Conservation (phyloP, 2,888 invertebrate species). For the Acanthopleura granulata region DNA sequence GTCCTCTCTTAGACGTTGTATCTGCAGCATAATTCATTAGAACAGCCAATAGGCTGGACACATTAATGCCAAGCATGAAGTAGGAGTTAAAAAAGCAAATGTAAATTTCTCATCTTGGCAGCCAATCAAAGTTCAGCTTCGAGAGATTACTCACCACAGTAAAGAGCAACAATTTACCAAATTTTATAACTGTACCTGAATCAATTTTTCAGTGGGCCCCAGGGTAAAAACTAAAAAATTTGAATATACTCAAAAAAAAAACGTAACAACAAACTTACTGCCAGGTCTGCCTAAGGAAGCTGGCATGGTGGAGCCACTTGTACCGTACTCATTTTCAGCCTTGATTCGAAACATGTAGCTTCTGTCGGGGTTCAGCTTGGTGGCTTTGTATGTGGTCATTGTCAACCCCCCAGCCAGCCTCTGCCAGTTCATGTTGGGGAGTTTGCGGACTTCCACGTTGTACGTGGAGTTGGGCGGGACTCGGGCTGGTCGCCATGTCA, state of each 20-base stretch:
- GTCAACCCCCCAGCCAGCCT: constrained; percentile 46
- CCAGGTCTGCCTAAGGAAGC: constrained; percentile 17
- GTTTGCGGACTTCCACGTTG: constrained; percentile 46
- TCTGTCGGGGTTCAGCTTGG: constrained; percentile 84
- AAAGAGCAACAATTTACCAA: too few species aligned
- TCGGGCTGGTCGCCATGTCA: constrained; percentile 59
- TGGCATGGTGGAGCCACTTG: constrained; percentile 82
- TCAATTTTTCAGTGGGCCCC: too few species aligned
- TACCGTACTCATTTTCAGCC: constrained; percentile 95
- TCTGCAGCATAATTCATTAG: too few species aligned
- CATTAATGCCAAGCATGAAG: too few species aligned
- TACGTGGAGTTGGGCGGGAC: constrained; percentile 51
- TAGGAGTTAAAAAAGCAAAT: too few species aligned
- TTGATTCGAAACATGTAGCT: constrained; percentile 96
- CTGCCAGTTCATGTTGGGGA: constrained; percentile 23
- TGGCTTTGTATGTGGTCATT: constrained; percentile 57
- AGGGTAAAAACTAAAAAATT: too few species aligned
- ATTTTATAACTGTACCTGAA: too few species aligned
- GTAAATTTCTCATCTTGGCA: too few species aligned
- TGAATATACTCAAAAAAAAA: background rate
- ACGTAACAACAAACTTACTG: background rate
- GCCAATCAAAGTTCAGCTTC: too few species aligned
- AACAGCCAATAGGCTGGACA: too few species aligned
- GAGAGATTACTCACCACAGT: too few species aligned
- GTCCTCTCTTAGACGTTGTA: too few species aligned